Base-by-base conservation (phyloP, 1,140 invertebrate species). In the Ostrea denselamellosa region DNA sequence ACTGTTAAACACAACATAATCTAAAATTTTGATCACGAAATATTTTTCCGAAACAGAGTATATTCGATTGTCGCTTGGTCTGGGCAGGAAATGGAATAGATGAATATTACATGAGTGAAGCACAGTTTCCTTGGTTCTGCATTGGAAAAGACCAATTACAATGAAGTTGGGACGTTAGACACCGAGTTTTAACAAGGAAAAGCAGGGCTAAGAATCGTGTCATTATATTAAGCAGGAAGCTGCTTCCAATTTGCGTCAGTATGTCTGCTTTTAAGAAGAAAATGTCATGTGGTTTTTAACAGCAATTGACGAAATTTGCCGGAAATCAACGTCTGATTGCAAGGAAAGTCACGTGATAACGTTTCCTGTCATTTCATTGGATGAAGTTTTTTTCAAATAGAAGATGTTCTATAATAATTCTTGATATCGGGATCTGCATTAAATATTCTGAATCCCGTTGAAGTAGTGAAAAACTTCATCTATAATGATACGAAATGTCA, bases 81-180 rank as follows among this genome's bases (percentile, higher is more conserved):
- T 12, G 68, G 14, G 12, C 25, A 77, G 68, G 68, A 77, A 77
- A 77, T 77, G 68, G 68, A 28, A 77, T 22, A 22, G 28, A 77
- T 77, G 68, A 77, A 77, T 77, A 77, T 77, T 77, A 77, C 68
- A 77, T 77, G 68, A 77, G 68, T 4, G 28, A 25, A 77, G 28
- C 22, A 28, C 9, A 22, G 14, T 14, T 77, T 77, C 28, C 17
- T 77, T 2, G 28, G 68, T 77, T 34, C 68, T 77, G 68, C 28
- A 77, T 77, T 77, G 12, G 8, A 22, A 34, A 77, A 77, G 0
- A 34, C 68, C 68, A 77, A 77, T 28, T 77, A 77, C 68, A 28
- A 25, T 77, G 14, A 10, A 71, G 25, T 14, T 25, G 28, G 22
- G 28, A 34, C 68, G 10, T 77, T 28, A 77, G 25, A 77, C 22